Evolutionary conservation across 2,797 vertebrate species (phyloP).

Genomic region (Lemur catta): DNA sequence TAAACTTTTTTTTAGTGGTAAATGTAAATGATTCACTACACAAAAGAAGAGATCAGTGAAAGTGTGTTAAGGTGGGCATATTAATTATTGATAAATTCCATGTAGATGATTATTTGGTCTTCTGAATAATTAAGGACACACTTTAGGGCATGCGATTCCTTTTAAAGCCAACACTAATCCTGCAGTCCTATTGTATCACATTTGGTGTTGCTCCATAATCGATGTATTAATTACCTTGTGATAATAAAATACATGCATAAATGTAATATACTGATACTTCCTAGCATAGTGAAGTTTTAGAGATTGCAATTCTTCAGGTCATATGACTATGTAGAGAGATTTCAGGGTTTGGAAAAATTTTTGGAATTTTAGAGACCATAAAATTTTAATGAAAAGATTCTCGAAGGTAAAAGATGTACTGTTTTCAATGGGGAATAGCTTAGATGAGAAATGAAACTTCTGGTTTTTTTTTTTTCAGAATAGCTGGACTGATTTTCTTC

Average conservation of each 20-base stretch:
- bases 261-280: neutral
- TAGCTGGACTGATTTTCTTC: neutral
- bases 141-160: constrained; percentile 55
- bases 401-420: neutral
- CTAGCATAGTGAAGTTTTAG: neutral
- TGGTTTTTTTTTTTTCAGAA: neutral
- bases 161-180: constrained; percentile 31
- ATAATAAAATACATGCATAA: neutral
- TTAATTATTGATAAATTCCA: constrained; percentile 62
- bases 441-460: neutral
- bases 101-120: constrained; percentile 48
- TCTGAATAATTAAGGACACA: constrained; percentile 64
- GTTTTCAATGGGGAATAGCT: neutral
- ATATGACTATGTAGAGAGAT: neutral
- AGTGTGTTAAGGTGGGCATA: constrained; percentile 35
- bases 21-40: neutral
- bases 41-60: constrained; percentile 20
- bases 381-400: constrained; percentile 17
- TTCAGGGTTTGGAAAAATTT: neutral
- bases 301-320: neutral
- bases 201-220: constrained; percentile 27
- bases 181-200: neutral
- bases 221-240: constrained; percentile 26
- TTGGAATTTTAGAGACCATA: constrained; percentile 9
- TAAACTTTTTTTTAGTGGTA: neutral